phyloP scores from a whole-genome alignment of 2,888 invertebrate species.

The Nipponacmea schrenckii region DNA sequence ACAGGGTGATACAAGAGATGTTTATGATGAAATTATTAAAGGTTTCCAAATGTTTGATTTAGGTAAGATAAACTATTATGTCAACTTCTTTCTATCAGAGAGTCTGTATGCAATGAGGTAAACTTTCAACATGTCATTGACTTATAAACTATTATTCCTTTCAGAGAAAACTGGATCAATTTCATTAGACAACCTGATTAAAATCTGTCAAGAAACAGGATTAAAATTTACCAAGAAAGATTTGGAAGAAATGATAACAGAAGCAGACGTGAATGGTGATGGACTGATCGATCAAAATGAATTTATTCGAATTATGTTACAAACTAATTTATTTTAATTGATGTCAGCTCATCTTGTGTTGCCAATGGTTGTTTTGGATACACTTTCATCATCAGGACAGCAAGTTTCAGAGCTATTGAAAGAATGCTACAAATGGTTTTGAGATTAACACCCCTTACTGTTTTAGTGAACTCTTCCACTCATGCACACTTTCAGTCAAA shows the following conservation, averaged over 20 bases:
- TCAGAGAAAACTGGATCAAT: conserved; percentile 57
- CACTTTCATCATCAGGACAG: no score
- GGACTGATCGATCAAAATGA: conserved; percentile 64
- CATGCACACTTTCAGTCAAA: no score
- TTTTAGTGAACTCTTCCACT: no score
- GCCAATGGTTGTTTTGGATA: no score
- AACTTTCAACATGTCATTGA: no score
- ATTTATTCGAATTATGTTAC: conserved; percentile 65
- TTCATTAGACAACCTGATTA: conserved; percentile 55
- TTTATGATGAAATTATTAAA: conserved; percentile 64
- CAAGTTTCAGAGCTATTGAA: no score
- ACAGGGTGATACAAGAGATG: conserved; percentile 64
- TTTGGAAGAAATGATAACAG: conserved; percentile 65
- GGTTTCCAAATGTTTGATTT: conserved; percentile 66
- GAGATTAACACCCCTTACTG: no score
- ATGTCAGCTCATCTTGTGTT: no score
- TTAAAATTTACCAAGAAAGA: conserved; percentile 61
- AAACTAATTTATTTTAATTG: conserved; percentile 63
- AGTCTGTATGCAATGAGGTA: no score
- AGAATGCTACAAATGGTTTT: no score
- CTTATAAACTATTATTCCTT: conserved; percentile 22
- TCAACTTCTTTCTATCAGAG: no score
- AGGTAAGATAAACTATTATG: conserved; percentile 44
- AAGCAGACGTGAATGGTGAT: conserved; percentile 66
- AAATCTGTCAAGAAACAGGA: conserved; percentile 54